These are phyloP conservation scores for Coremacera marginata DNA, from an alignment of 2,888 invertebrate genomes.

Conservation along the genomic window DNA sequence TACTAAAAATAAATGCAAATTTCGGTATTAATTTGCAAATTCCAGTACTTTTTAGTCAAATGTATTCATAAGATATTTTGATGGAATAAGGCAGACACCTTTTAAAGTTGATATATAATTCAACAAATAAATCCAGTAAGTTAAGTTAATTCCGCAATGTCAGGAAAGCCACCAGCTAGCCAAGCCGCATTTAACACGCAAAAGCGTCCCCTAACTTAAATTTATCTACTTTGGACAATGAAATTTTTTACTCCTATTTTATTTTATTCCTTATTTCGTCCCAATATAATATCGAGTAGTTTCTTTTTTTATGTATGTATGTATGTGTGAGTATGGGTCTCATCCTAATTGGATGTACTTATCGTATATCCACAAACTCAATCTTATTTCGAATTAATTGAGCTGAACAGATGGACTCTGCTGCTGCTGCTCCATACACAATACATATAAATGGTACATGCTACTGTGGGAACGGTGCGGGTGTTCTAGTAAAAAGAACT, in stretches of 20 bases:
- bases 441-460: not conserved
- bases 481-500: not conserved
- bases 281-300: not conserved
- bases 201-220: too few species aligned
- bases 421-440: not conserved
- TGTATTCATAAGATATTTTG: too few species aligned
- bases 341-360: constrained; percentile 52
- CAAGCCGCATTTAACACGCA: too few species aligned
- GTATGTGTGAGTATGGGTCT: constrained; percentile 1
- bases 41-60: too few species aligned
- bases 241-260: not conserved
- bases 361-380: constrained; percentile 50
- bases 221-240: too few species aligned
- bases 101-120: too few species aligned
- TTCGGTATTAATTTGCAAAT: too few species aligned
- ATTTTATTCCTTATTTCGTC: not conserved
- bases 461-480: not conserved
- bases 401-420: constrained; percentile 37
- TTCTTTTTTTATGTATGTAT: not conserved
- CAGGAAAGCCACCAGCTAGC: too few species aligned
- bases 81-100: too few species aligned
- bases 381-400: constrained; percentile 49
- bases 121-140: too few species aligned
- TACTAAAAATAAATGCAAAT: too few species aligned
- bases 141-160: too few species aligned